Conservation (phyloP, 2,888 invertebrate genomes). For the Aphidoletes aphidimyza region DNA sequence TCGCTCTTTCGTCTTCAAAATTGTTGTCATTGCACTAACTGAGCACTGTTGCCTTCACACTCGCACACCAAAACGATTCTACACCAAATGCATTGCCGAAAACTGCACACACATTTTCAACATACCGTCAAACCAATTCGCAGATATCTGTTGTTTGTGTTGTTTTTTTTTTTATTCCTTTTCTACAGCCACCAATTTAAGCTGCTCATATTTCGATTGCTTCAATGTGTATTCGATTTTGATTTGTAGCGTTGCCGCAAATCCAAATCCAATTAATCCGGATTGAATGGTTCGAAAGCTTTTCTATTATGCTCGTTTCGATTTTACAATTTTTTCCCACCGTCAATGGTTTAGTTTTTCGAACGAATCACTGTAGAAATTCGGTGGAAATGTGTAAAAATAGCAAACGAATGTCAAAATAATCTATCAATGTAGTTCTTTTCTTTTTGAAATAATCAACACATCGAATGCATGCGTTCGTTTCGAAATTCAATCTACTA, state of each 20-base stretch:
- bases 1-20: neutral
- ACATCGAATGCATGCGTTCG: conserved; percentile 34
- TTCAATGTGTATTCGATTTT: neutral
- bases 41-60: neutral
- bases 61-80: neutral
- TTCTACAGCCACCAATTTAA: no score
- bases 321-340: neutral
- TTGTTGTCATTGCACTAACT: neutral
- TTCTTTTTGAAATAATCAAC: neutral
- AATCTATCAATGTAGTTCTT: neutral
- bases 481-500: neutral
- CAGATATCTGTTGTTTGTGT: no score
- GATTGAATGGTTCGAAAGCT: neutral
- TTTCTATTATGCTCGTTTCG: neutral
- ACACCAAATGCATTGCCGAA: neutral
- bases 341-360: neutral
- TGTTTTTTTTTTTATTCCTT: no score
- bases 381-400: conserved; percentile 48
- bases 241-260: neutral
- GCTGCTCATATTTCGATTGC: no score
- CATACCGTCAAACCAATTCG: no score
- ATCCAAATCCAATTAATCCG: no score
- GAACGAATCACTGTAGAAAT: neutral
- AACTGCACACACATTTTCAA: neutral
- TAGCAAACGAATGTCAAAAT: conserved; percentile 32